phyloP scores from a whole-genome alignment of 2,113 vertebrate genomes.

The Paralichthys olivaceus region DNA sequence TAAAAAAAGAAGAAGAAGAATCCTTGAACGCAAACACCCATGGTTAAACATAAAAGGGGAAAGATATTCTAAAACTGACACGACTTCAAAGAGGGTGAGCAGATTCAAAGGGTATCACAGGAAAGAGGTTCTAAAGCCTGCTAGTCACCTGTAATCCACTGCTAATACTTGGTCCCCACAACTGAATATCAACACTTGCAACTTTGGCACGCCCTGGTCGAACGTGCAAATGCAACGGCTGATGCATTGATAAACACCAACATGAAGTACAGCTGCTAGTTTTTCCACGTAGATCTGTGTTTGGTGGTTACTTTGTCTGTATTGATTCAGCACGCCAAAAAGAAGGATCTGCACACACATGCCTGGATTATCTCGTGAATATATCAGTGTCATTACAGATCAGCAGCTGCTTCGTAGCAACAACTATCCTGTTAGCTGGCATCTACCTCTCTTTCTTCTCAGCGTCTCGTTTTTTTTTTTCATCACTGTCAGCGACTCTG shows the following conservation, averaged over 20 bases:
- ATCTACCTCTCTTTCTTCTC: conserved; percentile 26
- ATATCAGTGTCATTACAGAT: conserved; percentile 70
- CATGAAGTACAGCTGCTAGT: conserved; percentile 24
- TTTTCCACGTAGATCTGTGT: conserved; percentile 22
- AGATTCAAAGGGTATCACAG: conserved; percentile 78
- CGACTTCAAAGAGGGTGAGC: conserved; percentile 76
- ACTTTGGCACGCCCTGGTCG: conserved; percentile 14
- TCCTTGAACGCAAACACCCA: conserved; percentile 69
- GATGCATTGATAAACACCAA: conserved; percentile 40
- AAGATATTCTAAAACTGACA: conserved; percentile 80
- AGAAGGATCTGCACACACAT: conserved; percentile 33
- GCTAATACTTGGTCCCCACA: conserved; percentile 71
- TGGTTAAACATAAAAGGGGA: conserved; percentile 77
- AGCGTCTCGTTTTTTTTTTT: conserved; percentile 43
- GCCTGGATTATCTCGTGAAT: conserved; percentile 54
- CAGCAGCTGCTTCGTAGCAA: conserved; percentile 47
- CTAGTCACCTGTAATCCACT: conserved; percentile 80
- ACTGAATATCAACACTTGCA: conserved; percentile 59
- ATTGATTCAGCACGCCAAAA: conserved; percentile 41
- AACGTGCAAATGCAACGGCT: not conserved
- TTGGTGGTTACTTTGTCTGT: conserved; percentile 38
- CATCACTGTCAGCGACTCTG: conserved; percentile 59
- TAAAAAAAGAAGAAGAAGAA: conserved; percentile 10
- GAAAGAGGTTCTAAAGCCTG: conserved; percentile 73
- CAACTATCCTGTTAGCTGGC: conserved; percentile 50